Percentiles rank a stretch among this genome's conserved stretches.
Conservation (phyloP, 1,140 invertebrate species). For the Drosophila sp. region DNA sequence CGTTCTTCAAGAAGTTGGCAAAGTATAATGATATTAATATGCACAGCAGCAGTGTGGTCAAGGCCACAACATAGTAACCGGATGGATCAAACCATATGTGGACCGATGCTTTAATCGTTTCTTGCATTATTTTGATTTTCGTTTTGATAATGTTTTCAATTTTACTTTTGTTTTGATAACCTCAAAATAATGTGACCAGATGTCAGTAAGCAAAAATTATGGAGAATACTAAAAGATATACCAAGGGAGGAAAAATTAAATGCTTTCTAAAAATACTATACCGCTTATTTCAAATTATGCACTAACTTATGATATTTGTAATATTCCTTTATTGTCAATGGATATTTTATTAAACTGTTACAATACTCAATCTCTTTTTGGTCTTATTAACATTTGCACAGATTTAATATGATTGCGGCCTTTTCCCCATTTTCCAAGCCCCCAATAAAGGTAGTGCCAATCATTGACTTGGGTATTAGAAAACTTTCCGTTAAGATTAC, state of each 20-base stretch:
- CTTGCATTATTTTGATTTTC: slow-evolving; percentile 26
- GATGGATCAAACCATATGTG: slow-evolving; percentile 61
- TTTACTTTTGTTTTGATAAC: too few relatives aligned
- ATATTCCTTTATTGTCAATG: too few relatives aligned
- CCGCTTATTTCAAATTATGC: too few relatives aligned
- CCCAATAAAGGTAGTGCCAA: slow-evolving; percentile 28
- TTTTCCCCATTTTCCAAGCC: slow-evolving; percentile 30
- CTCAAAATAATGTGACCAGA: too few relatives aligned
- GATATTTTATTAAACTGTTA: too few relatives aligned
- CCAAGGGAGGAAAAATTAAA: too few relatives aligned
- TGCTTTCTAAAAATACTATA: too few relatives aligned
- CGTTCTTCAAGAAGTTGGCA: slow-evolving; percentile 76
- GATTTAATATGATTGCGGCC: slow-evolving; percentile 32
- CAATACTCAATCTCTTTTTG: slow-evolving; percentile 1
- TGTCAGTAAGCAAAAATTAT: slow-evolving; percentile 19
- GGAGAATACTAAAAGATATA: too few relatives aligned
- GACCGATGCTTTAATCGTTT: slow-evolving; percentile 25
- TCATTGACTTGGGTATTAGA: slow-evolving; percentile 28
- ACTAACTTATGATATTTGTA: too few relatives aligned
- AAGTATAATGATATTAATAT: slow-evolving; percentile 72
- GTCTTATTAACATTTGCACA: slow-evolving; percentile 30
- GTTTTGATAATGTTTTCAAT: slow-evolving; percentile 1
- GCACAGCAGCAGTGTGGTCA: slow-evolving; percentile 70
- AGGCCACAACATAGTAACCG: slow-evolving; percentile 61
- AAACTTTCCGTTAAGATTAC: slow-evolving; percentile 23